Evolutionary conservation across 2,113 vertebrate genomes (phyloP).

Genomic region (Cacatua alba): DNA sequence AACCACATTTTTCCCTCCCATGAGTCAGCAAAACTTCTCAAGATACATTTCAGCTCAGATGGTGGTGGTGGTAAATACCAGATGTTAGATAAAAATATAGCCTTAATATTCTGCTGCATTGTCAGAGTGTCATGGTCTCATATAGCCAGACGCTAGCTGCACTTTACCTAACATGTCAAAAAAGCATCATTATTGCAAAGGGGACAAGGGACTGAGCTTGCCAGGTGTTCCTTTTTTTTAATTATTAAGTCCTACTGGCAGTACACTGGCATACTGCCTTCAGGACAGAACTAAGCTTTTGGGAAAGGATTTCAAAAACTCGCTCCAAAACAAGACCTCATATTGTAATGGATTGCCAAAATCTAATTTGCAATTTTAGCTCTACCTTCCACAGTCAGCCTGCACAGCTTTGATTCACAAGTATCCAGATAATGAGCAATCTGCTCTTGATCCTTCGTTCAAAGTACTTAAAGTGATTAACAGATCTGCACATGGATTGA

Average conservation of each 20-base stretch:
- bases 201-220: not conserved
- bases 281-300: not conserved
- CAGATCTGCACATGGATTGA: not conserved
- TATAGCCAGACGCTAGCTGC: not conserved
- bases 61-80: not conserved
- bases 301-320: slow-evolving; percentile 18
- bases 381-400: not conserved
- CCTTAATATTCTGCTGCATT: not conserved
- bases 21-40: not conserved
- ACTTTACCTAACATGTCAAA: not conserved
- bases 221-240: not conserved
- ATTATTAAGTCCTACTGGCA: not conserved
- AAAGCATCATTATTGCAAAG: not conserved
- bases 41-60: not conserved
- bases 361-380: slow-evolving; percentile 14
- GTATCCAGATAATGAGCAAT: slow-evolving; percentile 57
- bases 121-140: not conserved
- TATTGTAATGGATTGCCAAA: not conserved
- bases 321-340: not conserved
- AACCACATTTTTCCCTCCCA: not conserved
- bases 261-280: not conserved
- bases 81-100: not conserved
- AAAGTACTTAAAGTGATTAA: slow-evolving; percentile 56
- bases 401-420: slow-evolving; percentile 31
- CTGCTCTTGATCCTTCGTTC: slow-evolving; percentile 48